Evolutionary conservation across 1,140 invertebrate species (phyloP), one percentile per base, ranked within the genome.

Genomic region (Drosophila malerkotliana): DNA sequence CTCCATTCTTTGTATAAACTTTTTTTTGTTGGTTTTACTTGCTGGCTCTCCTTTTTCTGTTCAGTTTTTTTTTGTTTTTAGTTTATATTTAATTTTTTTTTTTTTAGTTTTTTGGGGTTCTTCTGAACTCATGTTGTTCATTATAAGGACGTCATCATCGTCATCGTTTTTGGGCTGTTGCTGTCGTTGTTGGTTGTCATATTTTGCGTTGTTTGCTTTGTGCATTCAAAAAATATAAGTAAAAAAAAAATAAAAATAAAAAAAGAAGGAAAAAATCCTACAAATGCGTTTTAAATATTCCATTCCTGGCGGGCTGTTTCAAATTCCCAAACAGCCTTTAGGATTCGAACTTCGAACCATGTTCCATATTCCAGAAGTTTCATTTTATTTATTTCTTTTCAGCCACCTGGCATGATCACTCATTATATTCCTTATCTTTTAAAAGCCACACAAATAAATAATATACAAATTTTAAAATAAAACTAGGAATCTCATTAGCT

Each of bases 241-340:
- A 64, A 26, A 12, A 32, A 47, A 28, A 51, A 63, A 47, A 47
- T 10, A 24, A 0, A 18, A 8, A 41, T 5, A 41, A 24, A 28
- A n/a, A 15, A 44, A 64, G 24, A 14, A 32, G 32, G 34, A 62
- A 67, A 60, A 47, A 47, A 47, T 18, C 18, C 26, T 1, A 34
- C 79, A 77, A 85, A 85, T 85, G 81, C 77, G 81, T 85, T 85
- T 85, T 64, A 67, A 85, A 85, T 85, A 85, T 85, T 85, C 73
- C 79, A 85, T 84, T 85, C 77, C 47, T 39, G 32, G 55, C 55
- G 44, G 57, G 6, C 47, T 49, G 59, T 64, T 67, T 67, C 63
- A 48, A 67, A 67, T 64, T 67, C 60, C 63, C 37, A 37, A 60
- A 30, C 4, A 26, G 14, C 0, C 2, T 15, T 39, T 37, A 30